Percentiles rank a stretch among this genome's conserved stretches.
phyloP scores from a whole-genome alignment of 2,888 invertebrate species.

The Marasmarcha lunaedactyla region DNA sequence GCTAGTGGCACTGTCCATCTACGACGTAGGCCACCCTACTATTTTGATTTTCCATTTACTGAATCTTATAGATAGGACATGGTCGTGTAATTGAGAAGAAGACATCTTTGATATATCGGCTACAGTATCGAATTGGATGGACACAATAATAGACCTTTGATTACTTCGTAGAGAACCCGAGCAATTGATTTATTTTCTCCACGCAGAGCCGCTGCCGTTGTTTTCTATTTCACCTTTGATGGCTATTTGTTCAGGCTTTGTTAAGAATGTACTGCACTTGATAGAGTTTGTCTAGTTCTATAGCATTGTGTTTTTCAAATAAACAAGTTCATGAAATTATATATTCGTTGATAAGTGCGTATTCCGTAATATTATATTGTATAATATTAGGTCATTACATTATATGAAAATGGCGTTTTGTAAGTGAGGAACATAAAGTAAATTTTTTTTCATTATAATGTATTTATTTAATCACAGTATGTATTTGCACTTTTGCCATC shows the following conservation, averaged over 20 bases:
- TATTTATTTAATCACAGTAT: no score
- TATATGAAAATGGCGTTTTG: no score
- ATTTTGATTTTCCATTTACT: slow-evolving; percentile 57
- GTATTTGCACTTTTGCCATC: no score
- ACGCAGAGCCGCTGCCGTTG: slow-evolving; percentile 39
- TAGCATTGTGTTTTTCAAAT: no score
- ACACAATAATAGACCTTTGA: slow-evolving; percentile 67
- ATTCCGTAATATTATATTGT: no score
- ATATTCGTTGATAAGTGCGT: no score
- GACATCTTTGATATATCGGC: slow-evolving; percentile 69
- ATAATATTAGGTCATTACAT: no score
- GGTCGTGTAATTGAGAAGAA: slow-evolving; percentile 61
- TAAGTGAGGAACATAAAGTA: no score
- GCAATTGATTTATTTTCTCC: slow-evolving; percentile 69
- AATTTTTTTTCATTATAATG: no score
- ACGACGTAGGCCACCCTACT: slow-evolving; percentile 31
- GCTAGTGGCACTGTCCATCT: no score
- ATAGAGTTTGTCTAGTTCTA: no score
- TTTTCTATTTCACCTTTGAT: slow-evolving; percentile 22
- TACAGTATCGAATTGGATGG: slow-evolving; percentile 66
- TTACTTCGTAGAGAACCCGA: slow-evolving; percentile 65
- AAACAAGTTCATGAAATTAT: no score
- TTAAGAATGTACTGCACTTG: slow-evolving; percentile 7
- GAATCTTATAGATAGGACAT: slow-evolving; percentile 55
- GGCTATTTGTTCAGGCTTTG: not conserved